phyloP scores from a whole-genome alignment of 2,113 vertebrate species.

The Ptyas mucosa region DNA sequence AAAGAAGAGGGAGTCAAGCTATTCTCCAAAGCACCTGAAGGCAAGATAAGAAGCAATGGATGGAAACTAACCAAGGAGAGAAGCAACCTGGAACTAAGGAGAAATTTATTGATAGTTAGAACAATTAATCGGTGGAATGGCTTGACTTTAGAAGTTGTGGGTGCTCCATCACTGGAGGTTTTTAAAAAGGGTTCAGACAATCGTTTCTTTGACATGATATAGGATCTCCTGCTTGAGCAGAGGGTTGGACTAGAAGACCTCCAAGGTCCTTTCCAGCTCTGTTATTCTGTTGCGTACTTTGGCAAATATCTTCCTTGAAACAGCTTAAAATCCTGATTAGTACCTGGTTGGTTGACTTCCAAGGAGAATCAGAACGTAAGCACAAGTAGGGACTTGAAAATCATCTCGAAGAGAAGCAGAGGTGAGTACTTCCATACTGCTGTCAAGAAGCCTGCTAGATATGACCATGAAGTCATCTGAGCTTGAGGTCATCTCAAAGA shows the following conservation, averaged over 20 bases:
- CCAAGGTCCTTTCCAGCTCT: not conserved
- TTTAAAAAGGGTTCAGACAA: too few species aligned
- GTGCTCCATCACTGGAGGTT: too few species aligned
- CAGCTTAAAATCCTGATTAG: not conserved
- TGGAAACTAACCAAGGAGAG: too few species aligned
- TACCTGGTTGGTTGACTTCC: not conserved
- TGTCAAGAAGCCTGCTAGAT: not conserved
- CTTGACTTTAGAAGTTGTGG: too few species aligned
- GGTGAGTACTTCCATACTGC: not conserved
- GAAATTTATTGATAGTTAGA: too few species aligned
- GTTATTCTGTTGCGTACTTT: not conserved
- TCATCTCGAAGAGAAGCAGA: not conserved
- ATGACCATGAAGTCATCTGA: not conserved
- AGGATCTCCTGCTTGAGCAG: too few species aligned
- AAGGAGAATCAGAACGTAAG: not conserved
- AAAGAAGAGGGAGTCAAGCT: too few species aligned
- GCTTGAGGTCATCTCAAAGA: not conserved
- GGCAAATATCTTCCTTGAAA: not conserved
- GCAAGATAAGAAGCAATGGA: too few species aligned
- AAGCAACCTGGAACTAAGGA: too few species aligned
- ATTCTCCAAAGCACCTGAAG: too few species aligned
- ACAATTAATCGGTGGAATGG: too few species aligned
- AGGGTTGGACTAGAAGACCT: not conserved
- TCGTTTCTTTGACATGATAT: too few species aligned
- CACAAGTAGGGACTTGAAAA: not conserved